Base-by-base conservation (phyloP, 1,140 invertebrate genomes). In the Lutraria rhynchaena region DNA sequence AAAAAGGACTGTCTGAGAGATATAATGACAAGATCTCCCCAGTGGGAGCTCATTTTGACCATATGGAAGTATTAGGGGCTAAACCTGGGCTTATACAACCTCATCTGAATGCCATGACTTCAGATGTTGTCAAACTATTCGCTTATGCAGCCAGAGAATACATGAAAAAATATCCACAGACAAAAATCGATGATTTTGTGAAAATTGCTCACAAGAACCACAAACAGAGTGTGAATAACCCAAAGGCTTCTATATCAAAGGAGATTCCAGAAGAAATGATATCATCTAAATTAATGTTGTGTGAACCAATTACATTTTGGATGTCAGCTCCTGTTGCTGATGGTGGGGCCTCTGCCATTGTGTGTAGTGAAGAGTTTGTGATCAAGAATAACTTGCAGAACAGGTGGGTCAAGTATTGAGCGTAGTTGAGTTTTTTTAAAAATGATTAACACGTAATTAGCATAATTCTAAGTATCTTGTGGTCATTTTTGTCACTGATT, bases 191-290 rank as follows among this genome's bases (percentile, higher is more conserved):
- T 60, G 98, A 99, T 90, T 96, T 99, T 90, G 98, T 98, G 0
- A 99, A 99, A 93, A 98, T 99, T 88, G 98, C 98, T 0, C 96
- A 96, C 83, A 99, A 99, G 91, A 99, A 99, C 93, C 98, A 99
- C 91, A 95, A 97, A 85, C 98, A 99, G 93, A 99, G 98, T 0
- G 94, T 95, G 0, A 98, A 99, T 89, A 99, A 99, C 94, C 98
- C 98, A 85, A 95, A 94, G 93, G 95, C 90, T 22, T 86, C 86
- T 15, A 84, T 89, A 22, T 63, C 82, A 29, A 74, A 75, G 82
- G 78, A 85, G 61, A 61, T 81, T 57, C 22, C 81, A 63, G 51
- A 73, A 49, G 69, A 87, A 15, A 75, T 73, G 9, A 90, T 91
- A 11, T 65, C 73, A 49, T 74, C 58, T 5, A 89, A 87, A 70